Conservation (phyloP, 2,888 invertebrate species). For the Ethmia dodecea region DNA sequence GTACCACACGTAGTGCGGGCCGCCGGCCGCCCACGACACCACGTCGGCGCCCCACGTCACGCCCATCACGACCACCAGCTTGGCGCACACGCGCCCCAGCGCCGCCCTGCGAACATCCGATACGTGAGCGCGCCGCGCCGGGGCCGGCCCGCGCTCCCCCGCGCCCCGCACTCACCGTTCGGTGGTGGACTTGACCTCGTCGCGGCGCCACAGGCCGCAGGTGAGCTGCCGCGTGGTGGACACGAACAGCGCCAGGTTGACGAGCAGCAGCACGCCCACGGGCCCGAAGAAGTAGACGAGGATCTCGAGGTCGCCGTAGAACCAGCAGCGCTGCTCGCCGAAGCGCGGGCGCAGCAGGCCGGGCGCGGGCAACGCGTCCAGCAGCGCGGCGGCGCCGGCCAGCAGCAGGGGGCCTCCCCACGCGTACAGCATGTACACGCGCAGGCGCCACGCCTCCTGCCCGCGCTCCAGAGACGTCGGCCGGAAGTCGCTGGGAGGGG, state of each 20-base stretch:
- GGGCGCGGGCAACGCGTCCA: conserved; percentile 81
- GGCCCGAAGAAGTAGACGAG: conserved; percentile 92
- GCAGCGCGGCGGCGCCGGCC: conserved; percentile 83
- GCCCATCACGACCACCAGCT: conserved; percentile 83
- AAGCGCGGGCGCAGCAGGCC: conserved; percentile 86
- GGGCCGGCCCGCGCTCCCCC: conserved; percentile 90
- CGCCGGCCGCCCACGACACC: conserved; percentile 89
- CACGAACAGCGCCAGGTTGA: conserved; percentile 88
- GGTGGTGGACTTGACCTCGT: conserved; percentile 89
- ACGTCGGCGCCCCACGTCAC: conserved; percentile 84
- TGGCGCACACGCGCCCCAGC: conserved; percentile 89
- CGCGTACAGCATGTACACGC: conserved; percentile 89
- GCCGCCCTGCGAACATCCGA: conserved; percentile 76
- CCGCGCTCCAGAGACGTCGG: conserved; percentile 91
- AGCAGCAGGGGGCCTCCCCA: conserved; percentile 90
- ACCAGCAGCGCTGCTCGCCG: conserved; percentile 89
- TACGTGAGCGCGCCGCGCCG: conserved; percentile 84
- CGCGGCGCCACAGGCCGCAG: conserved; percentile 92
- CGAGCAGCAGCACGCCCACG: conserved; percentile 85
- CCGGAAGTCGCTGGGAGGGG: conserved; percentile 86
- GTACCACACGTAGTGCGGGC: conserved; percentile 89
- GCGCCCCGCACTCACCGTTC: conserved; percentile 65
- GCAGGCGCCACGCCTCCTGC: conserved; percentile 87
- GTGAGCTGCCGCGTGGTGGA: conserved; percentile 91
- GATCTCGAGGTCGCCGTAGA: conserved; percentile 88